Base-by-base conservation (phyloP, 2,113 vertebrate genomes). In the Phalacrocorax aristotelis region DNA sequence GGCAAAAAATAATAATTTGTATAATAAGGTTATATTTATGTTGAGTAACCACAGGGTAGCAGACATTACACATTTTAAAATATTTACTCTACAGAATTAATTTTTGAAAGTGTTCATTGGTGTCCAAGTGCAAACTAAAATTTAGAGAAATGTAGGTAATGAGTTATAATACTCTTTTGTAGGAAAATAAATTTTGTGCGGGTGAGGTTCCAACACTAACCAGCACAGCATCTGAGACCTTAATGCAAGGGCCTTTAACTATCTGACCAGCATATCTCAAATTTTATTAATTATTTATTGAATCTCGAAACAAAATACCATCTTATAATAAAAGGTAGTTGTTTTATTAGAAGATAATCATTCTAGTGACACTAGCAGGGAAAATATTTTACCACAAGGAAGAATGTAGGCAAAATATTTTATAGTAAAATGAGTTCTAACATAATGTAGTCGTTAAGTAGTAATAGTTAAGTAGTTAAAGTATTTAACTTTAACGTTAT, bases 361-460 rank as follows among this genome's bases (percentile, higher is more conserved):
- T 57, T 90, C 6, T 27, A 57, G 38, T 84, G 21, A 48, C 6
- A 25, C 6, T 42, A n/a, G 6, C 17, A 68, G 38, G 38, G 38
- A 46, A 69, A 71, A 22, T 60, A 66, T 42, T 70, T 52, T 75
- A 52, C 10, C 26, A 27, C 13, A 38, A 57, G n/a, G 6, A 29
- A 64, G 76, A 87, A 60, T n/a, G 21, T 7, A 85, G 83, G 21
- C 10, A 57, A 76, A 69, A 30, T 68, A 60, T 22, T 94, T 7
- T 44, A 10, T 7, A 38, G 5, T 25, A 27, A 44, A 38, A 52
- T 30, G 2, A 51, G n/a, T 42, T 82, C 13, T 54, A 74, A 36
- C 1, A 0, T 30, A 44, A n/a, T 26, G 16, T 19, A 10, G 5
- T 34, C 29, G n/a, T n/a, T n/a, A n/a, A n/a, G n/a, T n/a, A n/a